Percentiles rank a stretch among this genome's conserved stretches.
These are phyloP conservation scores for Rhinogobio ventralis DNA, from an alignment of 2,797 vertebrate genomes.

Conservation along the genomic window DNA sequence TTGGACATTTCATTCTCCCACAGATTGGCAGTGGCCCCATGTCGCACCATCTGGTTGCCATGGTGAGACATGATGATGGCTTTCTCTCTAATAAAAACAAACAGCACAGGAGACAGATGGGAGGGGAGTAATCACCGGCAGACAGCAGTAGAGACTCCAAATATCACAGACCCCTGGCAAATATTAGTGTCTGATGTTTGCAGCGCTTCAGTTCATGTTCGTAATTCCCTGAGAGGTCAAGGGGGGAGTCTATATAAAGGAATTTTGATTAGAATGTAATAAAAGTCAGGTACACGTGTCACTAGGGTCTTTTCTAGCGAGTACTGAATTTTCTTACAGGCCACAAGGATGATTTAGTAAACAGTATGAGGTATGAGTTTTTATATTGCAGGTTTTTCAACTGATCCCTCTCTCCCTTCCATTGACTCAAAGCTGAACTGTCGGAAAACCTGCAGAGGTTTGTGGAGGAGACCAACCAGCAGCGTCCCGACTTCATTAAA, in stretches of 20 bases:
- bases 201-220: neutral
- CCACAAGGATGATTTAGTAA: conserved; percentile 24
- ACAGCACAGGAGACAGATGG: conserved; percentile 32
- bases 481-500: conserved; percentile 91
- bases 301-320: neutral
- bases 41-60: conserved; percentile 39
- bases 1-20: conserved; percentile 9
- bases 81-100: conserved; percentile 51
- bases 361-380: conserved; percentile 5
- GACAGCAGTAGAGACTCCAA: conserved; percentile 45
- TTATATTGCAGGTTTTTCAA: neutral
- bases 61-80: conserved; percentile 28
- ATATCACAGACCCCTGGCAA: conserved; percentile 24
- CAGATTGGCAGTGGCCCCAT: conserved; percentile 26
- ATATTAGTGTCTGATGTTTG: conserved; percentile 42
- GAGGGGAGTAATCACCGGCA: conserved; percentile 34
- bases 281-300: conserved; percentile 22
- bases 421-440: conserved; percentile 84
- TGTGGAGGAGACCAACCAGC: conserved; percentile 87
- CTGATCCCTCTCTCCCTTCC: neutral
- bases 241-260: conserved; percentile 6
- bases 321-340: neutral
- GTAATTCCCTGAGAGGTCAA: conserved; percentile 18
- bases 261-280: conserved; percentile 36
- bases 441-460: conserved; percentile 90